Evolutionary conservation across 2,888 invertebrate genomes (phyloP), one percentile per base, ranked within the genome.

Genomic region (Hypena proboscidalis): DNA sequence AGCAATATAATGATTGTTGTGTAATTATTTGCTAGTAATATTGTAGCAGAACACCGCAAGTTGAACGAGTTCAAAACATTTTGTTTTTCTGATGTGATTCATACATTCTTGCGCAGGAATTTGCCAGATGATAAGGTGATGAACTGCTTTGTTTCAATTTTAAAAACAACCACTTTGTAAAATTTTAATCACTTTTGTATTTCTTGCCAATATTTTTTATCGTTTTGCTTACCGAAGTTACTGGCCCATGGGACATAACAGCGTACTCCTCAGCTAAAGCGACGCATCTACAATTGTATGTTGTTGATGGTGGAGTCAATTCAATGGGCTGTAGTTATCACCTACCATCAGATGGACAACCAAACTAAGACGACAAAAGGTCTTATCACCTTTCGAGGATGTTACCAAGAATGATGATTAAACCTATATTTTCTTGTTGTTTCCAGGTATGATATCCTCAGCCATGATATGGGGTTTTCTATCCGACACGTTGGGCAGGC

Each of bases 401-500:
- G n/a, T n/a, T n/a, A n/a, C n/a, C n/a, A n/a, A n/a, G n/a, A 17
- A 17, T 17, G 17, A 17, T 17, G 17, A 13, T 26, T 7, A 11
- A 6, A 8, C 6, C 6, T 13, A 8, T 13, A 26, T 10, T 26
- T 11, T 15, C 17, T 8, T 4, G 1, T 8, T 32, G 3, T 39
- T 58, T 67, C 0, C 71, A 95, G 96, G 95, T 11, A 96, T 96
- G 95, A 94, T 95, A 57, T 89, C 92, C 0, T 95, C 95, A 22
- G 94, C 95, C 0, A 92, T 95, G 72, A 52, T 95, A 2, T 96
- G 96, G 96, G 96, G 96, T 0, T 95, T 94, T 70, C 77, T 96
- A 3, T 94, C 95, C 0, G 96, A 96, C 71, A 94, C 94, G 0
- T 89, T 94, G 44, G 96, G 95, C 5, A 90, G 95, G 45, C 92